Base-by-base conservation (phyloP, 2,113 vertebrate genomes). In the Nymphicus hollandicus region DNA sequence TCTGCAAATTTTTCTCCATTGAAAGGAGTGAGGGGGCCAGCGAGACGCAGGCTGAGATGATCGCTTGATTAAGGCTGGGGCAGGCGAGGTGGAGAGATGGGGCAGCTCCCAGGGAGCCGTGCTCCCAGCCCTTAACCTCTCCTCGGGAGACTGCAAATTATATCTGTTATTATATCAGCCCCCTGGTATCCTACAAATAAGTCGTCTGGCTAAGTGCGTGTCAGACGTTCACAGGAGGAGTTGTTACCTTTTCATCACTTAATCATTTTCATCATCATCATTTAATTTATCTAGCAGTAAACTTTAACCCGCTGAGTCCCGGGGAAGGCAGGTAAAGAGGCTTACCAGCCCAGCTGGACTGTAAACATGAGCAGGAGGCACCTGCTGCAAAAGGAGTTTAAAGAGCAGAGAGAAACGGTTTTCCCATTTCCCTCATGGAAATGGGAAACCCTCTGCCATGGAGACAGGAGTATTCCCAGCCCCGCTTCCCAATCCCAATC, bases 11-110 rank as follows among this genome's bases (percentile, higher is more conserved):
- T 99, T 97, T 92, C 97, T 97, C 98, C 98, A 98, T 99, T 98
- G 98, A 97, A 95, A 96, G 69, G 95, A 97, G 97, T 97, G 97
- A 98, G 98, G 97, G 97, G 98, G 98, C 98, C 97, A 91, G 94
- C 91, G 91, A 98, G 98, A 98, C 78, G 97, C 97, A 77, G 98
- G 98, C 98, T 98, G 98, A 98, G 98, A 99, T 98, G 98, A 99
- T 99, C 99, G 98, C 99, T 99, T 98, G 99, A 99, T 99, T 99
- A 99, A 98, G 98, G 97, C 98, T 60, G 64, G 96, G 98, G 97
- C 98, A 97, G 94, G 98, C 96, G 98, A 98, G 97, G 93, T 46
- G 91, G 98, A 97, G 97, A 98, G 97, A 97, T 68, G 61, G 90
- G 98, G 97, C 93, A 74, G 96, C 96, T 98, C 97, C 98, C 90